phyloP scores from a whole-genome alignment of 2,888 invertebrate species.

The Nephrotoma appendiculata region DNA sequence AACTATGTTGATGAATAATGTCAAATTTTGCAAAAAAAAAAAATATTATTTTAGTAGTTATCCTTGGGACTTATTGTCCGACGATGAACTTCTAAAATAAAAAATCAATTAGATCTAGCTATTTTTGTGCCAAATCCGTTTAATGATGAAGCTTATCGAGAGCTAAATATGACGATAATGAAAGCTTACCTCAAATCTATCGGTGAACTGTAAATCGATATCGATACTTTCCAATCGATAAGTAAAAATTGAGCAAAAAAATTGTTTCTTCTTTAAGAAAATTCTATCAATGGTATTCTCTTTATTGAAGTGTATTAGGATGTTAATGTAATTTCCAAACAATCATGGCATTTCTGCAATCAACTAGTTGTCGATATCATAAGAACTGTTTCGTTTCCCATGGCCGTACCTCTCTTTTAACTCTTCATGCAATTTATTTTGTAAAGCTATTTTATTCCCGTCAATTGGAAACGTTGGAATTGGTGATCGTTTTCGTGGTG shows the following conservation, averaged over 20 bases:
- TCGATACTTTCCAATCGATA: background rate
- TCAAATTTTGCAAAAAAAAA: too few relatives aligned
- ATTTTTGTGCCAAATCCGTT: too few relatives aligned
- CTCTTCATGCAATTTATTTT: conserved; percentile 17
- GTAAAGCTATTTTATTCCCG: conserved; percentile 14
- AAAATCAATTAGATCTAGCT: too few relatives aligned
- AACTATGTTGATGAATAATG: too few relatives aligned
- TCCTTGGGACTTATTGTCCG: too few relatives aligned
- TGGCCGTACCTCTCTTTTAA: conserved; percentile 17
- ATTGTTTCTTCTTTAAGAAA: background rate
- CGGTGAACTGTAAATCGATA: background rate
- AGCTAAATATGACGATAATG: background rate
- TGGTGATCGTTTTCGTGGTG: conserved; percentile 12
- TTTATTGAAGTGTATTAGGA: background rate
- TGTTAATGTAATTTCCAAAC: background rate
- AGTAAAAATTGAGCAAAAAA: background rate
- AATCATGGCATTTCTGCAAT: background rate
- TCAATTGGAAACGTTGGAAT: conserved; percentile 17
- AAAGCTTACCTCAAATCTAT: background rate
- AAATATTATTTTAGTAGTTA: too few relatives aligned
- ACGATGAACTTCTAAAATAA: too few relatives aligned
- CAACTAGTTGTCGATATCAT: background rate
- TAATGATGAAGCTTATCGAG: too few relatives aligned
- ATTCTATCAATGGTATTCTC: background rate
- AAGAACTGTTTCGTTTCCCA: background rate